Evolutionary conservation across 2,113 vertebrate species (phyloP).

Genomic region (Copsychus sechellarum): DNA sequence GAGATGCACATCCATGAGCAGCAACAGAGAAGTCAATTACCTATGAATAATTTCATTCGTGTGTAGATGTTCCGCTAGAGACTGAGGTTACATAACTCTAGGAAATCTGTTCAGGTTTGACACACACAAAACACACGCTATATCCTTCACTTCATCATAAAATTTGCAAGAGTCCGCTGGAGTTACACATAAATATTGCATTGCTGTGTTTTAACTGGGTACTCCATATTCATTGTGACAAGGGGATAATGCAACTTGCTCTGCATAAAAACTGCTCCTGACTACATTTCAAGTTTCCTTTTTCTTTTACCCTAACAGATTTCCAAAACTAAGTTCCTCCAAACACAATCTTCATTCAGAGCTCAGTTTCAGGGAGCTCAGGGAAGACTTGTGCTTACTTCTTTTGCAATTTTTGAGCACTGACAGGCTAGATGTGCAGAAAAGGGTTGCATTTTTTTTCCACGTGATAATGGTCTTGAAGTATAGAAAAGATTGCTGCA

Average conservation of each 20-base stretch:
- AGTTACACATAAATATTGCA: conserved; percentile 53
- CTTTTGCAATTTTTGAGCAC: neutral
- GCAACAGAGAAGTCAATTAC: neutral
- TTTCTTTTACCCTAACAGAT: neutral
- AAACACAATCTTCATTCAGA: neutral
- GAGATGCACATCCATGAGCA: neutral
- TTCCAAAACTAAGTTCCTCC: neutral
- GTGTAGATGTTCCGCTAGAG: neutral
- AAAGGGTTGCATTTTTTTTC: neutral
- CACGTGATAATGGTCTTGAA: neutral
- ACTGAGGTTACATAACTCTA: neutral
- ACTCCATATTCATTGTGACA: conserved; percentile 7
- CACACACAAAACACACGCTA: neutral
- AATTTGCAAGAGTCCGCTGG: conserved; percentile 23
- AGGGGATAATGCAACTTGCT: neutral
- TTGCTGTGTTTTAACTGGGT: neutral
- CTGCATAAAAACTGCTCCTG: neutral
- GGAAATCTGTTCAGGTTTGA: conserved; percentile 3
- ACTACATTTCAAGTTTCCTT: neutral
- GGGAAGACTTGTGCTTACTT: neutral
- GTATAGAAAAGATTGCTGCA: neutral
- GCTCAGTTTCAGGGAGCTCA: neutral
- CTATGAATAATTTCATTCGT: neutral
- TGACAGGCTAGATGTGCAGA: neutral
- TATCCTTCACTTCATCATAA: conserved; percentile 24